These are phyloP conservation scores for Panthera leo DNA, from an alignment of 2,113 vertebrate species.

Conservation along the genomic window DNA sequence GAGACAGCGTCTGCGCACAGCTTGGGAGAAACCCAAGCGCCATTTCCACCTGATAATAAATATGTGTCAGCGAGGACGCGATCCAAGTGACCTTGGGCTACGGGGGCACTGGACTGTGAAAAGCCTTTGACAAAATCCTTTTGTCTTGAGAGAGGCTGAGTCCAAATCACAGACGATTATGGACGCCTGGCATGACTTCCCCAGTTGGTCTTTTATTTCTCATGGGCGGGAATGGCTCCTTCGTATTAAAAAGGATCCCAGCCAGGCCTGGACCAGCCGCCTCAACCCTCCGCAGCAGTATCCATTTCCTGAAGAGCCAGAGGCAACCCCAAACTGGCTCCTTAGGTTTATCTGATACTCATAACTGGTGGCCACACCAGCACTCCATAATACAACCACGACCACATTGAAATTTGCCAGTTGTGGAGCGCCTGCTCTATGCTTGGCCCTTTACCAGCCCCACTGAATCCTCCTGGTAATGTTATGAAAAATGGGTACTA, in stretches of 20 bases:
- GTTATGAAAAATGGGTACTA: not conserved
- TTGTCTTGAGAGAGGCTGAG: constrained; percentile 57
- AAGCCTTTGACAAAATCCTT: constrained; percentile 77
- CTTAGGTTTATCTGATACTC: not conserved
- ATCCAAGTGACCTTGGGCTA: constrained; percentile 77
- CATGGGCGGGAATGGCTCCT: not conserved
- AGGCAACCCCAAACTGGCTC: not conserved
- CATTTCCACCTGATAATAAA: constrained; percentile 73
- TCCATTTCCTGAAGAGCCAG: not conserved
- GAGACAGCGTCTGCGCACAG: constrained; percentile 53
- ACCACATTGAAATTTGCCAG: fast-evolving
- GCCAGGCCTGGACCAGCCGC: fast-evolving
- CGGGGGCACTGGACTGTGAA: constrained; percentile 66
- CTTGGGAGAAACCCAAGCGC: constrained; percentile 35
- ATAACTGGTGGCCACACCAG: fast-evolving
- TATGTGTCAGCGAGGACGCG: constrained; percentile 69
- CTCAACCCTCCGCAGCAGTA: not conserved
- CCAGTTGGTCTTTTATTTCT: not conserved
- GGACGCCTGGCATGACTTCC: not conserved
- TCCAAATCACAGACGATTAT: constrained; percentile 73
- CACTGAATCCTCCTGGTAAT: fast-evolving
- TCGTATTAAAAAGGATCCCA: not conserved
- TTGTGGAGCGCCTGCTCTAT: fast-evolving
- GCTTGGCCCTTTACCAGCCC: not conserved
- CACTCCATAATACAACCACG: not conserved